These are phyloP conservation scores for Eunapius fragilis DNA, from an alignment of 37 sponge, comb jelly and placozoan species.

Conservation along the genomic window DNA sequence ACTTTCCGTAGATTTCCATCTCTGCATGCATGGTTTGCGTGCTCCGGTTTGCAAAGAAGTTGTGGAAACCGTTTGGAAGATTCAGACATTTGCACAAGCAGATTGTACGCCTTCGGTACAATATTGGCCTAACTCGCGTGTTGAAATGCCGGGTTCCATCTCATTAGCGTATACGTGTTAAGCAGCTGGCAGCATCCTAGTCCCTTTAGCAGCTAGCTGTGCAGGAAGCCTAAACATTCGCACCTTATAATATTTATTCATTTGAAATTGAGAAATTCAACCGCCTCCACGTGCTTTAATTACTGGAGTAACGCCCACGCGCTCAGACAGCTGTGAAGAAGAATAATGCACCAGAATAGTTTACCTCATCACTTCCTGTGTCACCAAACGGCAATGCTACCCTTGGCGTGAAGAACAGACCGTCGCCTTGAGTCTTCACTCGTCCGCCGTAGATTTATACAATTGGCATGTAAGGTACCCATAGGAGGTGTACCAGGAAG, in stretches of 20 bases:
- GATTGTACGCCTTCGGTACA: background rate
- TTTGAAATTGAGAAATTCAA: no score
- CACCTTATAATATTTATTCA: no score
- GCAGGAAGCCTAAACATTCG: background rate
- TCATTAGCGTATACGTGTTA: background rate
- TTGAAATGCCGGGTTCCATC: background rate
- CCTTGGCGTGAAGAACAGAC: background rate
- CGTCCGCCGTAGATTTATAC: background rate
- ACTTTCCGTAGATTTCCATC: background rate
- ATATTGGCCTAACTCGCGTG: background rate
- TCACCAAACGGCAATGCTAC: background rate
- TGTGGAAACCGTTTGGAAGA: background rate
- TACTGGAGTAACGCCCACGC: background rate
- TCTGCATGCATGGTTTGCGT: background rate
- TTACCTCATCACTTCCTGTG: background rate
- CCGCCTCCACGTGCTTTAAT: background rate
- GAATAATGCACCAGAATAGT: background rate
- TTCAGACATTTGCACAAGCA: background rate
- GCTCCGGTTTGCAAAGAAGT: background rate
- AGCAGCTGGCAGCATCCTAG: background rate
- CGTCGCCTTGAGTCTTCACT: background rate
- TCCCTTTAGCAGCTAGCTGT: background rate
- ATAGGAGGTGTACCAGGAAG: no score
- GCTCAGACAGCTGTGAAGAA: background rate
- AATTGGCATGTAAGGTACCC: background rate